Conservation (phyloP, 1,140 invertebrate species). For the Leucophenga varia region DNA sequence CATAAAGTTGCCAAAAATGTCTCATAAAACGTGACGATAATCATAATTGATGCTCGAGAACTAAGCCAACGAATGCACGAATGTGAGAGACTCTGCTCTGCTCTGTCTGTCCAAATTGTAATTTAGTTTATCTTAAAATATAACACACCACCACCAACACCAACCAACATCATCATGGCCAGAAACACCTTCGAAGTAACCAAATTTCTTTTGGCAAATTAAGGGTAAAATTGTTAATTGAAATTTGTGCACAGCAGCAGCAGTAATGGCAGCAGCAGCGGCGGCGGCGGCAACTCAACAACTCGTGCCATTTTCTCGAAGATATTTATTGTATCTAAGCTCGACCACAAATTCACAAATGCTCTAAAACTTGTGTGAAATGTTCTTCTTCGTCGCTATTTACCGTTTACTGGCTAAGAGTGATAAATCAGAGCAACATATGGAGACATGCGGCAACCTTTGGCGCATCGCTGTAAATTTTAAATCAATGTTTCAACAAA, state of each 20-base stretch:
- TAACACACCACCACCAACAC: constrained; percentile 6
- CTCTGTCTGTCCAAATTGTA: constrained; percentile 33
- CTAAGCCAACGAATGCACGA: too few relatives aligned
- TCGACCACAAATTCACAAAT: too few relatives aligned
- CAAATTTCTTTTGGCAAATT: constrained; percentile 37
- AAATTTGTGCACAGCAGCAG: too few relatives aligned
- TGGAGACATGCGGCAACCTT: constrained; percentile 39
- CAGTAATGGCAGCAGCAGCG: too few relatives aligned
- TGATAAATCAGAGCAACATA: constrained; percentile 53
- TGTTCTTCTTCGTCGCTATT: too few relatives aligned
- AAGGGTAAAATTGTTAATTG: constrained; percentile 53
- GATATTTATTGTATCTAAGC: too few relatives aligned
- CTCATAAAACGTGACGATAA: constrained; percentile 54
- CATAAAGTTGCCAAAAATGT: constrained; percentile 48
- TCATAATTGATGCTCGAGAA: constrained; percentile 48
- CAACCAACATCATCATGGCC: constrained; percentile 8
- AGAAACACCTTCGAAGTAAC: too few relatives aligned
- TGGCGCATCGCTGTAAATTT: constrained; percentile 45
- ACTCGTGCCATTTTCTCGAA: too few relatives aligned
- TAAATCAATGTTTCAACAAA: constrained; percentile 38
- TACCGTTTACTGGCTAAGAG: too few relatives aligned
- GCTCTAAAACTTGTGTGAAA: too few relatives aligned
- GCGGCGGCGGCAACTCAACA: too few relatives aligned
- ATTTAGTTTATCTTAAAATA: constrained; percentile 37
- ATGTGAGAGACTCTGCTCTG: neutral